These are phyloP conservation scores for Conchocele bisecta DNA, from an alignment of 2,888 invertebrate species.

Conservation along the genomic window DNA sequence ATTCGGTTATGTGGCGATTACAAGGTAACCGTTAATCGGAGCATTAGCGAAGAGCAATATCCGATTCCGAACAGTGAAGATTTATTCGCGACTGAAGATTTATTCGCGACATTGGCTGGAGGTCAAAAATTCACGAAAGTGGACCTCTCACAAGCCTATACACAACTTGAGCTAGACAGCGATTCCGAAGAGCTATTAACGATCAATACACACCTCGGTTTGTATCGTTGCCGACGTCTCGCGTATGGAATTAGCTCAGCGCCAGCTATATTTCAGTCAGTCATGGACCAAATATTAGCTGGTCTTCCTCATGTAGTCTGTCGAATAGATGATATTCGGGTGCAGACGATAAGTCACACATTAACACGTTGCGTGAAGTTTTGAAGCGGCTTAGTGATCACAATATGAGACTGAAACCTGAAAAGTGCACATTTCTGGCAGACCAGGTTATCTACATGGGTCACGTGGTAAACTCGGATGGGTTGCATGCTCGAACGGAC, in stretches of 20 bases:
- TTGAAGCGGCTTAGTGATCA: conserved; percentile 27
- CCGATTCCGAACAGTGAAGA: conserved; percentile 51
- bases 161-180: conserved; percentile 38
- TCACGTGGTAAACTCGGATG: conserved; percentile 37
- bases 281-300: conserved; percentile 45
- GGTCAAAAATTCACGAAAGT: conserved; percentile 53
- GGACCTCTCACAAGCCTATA: conserved; percentile 50
- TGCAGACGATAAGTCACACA: conserved; percentile 17
- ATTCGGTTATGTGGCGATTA: conserved; percentile 55
- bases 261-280: conserved; percentile 48
- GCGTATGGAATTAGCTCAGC: conserved; percentile 43
- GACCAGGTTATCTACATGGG: conserved; percentile 41
- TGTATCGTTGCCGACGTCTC: conserved; percentile 39
- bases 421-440: conserved; percentile 32
- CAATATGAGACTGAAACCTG: conserved; percentile 19
- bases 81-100: no score
- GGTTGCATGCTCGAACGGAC: conserved; percentile 29
- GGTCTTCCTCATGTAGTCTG: conserved; percentile 28
- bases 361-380: conserved; percentile 25
- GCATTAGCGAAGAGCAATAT: conserved; percentile 65
- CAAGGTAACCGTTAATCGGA: conserved; percentile 63
- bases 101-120: conserved; percentile 47
- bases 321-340: conserved; percentile 46
- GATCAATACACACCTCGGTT: conserved; percentile 51
- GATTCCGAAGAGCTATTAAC: conserved; percentile 43